Conservation (phyloP, 2,113 vertebrate species). For the Epinephelus lanceolatus region DNA sequence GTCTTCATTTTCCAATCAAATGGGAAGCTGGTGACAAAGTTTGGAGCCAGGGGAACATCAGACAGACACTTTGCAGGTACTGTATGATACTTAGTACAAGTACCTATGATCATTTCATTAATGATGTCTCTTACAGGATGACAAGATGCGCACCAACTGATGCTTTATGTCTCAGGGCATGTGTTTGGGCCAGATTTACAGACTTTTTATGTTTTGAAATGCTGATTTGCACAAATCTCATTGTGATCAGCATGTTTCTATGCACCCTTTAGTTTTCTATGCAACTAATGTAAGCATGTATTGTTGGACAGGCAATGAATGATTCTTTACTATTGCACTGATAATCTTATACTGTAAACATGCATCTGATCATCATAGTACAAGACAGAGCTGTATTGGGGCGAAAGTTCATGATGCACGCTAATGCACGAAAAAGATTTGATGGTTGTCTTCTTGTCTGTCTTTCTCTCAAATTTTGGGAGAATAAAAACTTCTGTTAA, state of each 20-base stretch:
- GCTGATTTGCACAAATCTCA: conserved; percentile 14
- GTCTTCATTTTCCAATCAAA: conserved; percentile 98
- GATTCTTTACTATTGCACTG: conserved; percentile 3
- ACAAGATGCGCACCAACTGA: background rate
- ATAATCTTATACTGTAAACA: background rate
- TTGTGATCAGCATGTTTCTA: conserved; percentile 32
- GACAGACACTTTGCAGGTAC: conserved; percentile 95
- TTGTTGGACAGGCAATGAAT: background rate
- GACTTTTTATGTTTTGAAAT: conserved; percentile 42
- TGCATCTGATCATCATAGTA: background rate
- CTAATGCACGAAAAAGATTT: conserved; percentile 30
- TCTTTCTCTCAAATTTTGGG: background rate
- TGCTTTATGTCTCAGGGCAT: conserved; percentile 16
- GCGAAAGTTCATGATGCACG: background rate
- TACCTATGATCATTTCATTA: background rate
- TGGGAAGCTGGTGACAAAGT: conserved; percentile 95
- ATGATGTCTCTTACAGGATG: background rate
- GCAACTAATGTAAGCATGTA: conserved; percentile 25
- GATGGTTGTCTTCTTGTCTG: background rate
- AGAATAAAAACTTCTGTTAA: background rate
- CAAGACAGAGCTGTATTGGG: background rate
- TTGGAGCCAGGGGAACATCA: conserved; percentile 92
- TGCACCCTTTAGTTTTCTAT: conserved; percentile 2
- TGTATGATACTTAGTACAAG: no score
- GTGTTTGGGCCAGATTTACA: conserved; percentile 71